Percentiles rank a stretch among this genome's conserved stretches.
These are phyloP conservation scores for Conomelus anceps DNA, from an alignment of 2,888 invertebrate genomes.

Conservation along the genomic window DNA sequence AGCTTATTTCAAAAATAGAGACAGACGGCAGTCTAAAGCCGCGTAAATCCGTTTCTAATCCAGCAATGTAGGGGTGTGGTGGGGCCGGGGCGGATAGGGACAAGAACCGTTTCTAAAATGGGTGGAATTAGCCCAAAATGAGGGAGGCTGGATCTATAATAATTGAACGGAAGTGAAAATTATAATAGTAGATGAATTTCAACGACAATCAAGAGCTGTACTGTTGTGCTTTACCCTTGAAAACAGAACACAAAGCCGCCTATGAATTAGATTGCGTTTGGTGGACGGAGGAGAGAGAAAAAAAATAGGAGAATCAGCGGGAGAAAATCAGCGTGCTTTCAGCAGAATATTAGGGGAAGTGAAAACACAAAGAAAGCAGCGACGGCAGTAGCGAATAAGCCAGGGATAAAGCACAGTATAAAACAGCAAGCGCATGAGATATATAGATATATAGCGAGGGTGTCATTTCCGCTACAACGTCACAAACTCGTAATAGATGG, in stretches of 20 bases:
- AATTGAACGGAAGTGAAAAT: background rate
- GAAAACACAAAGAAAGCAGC: background rate
- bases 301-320: background rate
- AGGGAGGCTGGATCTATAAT: background rate
- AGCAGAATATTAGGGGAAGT: too few species aligned
- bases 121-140: background rate
- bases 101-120: background rate
- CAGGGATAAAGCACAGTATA: background rate
- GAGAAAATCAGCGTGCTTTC: background rate
- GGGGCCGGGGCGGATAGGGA: too few species aligned
- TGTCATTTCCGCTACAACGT: background rate
- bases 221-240: background rate
- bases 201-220: background rate
- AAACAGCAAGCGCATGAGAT: background rate
- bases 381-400: background rate
- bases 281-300: too few species aligned
- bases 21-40: background rate
- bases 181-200: background rate
- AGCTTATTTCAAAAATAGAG: background rate
- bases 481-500: background rate
- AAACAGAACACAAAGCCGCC: background rate
- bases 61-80: background rate
- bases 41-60: background rate
- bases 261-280: background rate
- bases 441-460: background rate